A percentile compares a stretch with the other conserved stretches of the same genome.
Conservation (phyloP, 2,113 vertebrate genomes). For the Anas platyrhynchos region DNA sequence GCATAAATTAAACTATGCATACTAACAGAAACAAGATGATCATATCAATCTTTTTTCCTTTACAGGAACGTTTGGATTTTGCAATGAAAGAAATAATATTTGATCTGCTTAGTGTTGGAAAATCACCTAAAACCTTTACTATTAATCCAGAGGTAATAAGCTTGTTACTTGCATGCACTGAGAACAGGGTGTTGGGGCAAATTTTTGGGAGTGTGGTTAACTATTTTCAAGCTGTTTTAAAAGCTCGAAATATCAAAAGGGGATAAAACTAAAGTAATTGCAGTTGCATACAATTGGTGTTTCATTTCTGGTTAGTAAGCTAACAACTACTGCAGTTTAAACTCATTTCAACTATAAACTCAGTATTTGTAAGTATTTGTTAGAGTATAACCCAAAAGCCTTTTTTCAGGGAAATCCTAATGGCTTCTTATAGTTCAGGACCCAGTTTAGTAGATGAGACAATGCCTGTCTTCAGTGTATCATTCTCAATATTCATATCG, state of each 20-base stretch:
- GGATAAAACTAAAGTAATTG: neutral
- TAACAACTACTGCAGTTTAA: neutral
- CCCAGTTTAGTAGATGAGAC: neutral
- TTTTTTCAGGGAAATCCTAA: neutral
- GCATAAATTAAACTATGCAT: neutral
- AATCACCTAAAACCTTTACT: constrained; percentile 97
- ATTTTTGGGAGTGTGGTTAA: neutral
- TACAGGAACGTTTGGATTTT: constrained; percentile 98
- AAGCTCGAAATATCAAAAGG: neutral
- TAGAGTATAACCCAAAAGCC: neutral
- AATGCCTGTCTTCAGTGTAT: neutral
- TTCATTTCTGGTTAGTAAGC: neutral
- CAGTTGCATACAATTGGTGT: neutral
- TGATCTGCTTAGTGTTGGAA: constrained; percentile 98
- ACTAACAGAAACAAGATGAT: neutral
- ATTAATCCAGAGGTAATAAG: constrained; percentile 95
- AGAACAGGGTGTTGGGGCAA: neutral
- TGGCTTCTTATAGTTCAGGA: neutral
- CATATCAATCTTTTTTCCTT: neutral
- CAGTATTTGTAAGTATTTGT: neutral
- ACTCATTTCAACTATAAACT: neutral
- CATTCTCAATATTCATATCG: neutral
- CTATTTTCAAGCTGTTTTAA: neutral
- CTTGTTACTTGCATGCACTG: neutral
- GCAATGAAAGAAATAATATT: constrained; percentile 99